Evolutionary conservation across 2,113 vertebrate genomes (phyloP).

Genomic region (Actinemys pallida): DNA sequence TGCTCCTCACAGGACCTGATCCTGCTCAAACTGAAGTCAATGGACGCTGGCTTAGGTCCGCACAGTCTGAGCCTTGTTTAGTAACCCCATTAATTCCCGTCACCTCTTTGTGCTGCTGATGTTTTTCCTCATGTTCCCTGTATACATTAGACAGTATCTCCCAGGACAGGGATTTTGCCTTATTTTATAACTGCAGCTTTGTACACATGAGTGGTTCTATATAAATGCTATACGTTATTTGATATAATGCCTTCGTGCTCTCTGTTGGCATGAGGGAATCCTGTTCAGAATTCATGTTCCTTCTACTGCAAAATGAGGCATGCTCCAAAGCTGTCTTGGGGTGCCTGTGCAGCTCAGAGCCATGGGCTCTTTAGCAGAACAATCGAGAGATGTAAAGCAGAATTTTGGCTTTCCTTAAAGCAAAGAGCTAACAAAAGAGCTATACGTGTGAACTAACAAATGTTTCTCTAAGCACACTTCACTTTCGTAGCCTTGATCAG

Average conservation of each 20-base stretch:
- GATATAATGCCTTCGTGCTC: neutral
- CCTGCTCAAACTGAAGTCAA: neutral
- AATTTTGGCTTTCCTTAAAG: neutral
- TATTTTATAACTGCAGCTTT: neutral
- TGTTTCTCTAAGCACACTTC: neutral
- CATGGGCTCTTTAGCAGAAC: neutral
- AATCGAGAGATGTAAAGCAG: neutral
- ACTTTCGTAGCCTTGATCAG: neutral
- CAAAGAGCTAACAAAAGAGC: neutral
- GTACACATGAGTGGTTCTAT: neutral
- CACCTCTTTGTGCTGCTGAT: neutral
- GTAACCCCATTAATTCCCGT: neutral
- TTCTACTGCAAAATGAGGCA: neutral
- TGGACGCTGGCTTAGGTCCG: neutral
- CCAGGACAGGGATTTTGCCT: neutral
- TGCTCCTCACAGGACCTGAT: neutral
- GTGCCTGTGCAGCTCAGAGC: neutral
- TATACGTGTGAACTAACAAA: neutral
- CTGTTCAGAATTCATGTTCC: neutral
- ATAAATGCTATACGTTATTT: neutral
- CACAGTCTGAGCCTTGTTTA: neutral
- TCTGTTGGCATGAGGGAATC: neutral
- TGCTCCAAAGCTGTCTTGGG: neutral
- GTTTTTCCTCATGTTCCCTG: neutral
- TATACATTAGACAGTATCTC: neutral